Evolutionary conservation across 2,797 vertebrate genomes (phyloP), one percentile per base, ranked within the genome.

Genomic region (Tragelaphus eurycerus): DNA sequence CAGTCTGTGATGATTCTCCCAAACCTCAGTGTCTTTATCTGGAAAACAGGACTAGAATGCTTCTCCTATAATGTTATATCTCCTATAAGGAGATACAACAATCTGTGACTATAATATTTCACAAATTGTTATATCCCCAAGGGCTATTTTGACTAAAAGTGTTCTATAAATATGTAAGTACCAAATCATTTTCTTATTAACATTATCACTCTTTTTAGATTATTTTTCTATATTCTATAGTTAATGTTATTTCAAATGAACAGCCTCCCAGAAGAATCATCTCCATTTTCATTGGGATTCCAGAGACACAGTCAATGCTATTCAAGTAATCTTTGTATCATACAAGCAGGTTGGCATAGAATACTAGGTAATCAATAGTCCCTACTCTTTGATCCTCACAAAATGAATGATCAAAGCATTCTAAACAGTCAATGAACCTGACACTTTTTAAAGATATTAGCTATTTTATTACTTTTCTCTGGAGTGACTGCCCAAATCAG

Each of bases 331-430:
- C 54, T 96, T 86, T 96, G 71, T 95, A 82, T 92, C 57, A 90
- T 57, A 85, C 25, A 79, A 85, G 6, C 43, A 96, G 13, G 13
- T 64, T 48, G 29, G 7, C 46, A 90, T 85, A 95, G 60, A 96
- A 86, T 31, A 86, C 4, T 13, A 93, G 46, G 55, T 93, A 95
- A 96, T 96, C 93, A 96, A 96, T 93, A 93, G 76, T 92, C 19
- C 12, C 17, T 93, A 78, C 95, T 96, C 52, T 97, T 94, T 96
- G 55, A 96, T 97, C 84, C 82, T 91, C 48, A 96, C 87, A 94
- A 97, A 96, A 91, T 91, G 62, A 93, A 93, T 89, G 79, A 97
- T 94, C 86, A 98, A 96, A 96, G 83, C 31, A 78, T 74, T 90
- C 50, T 96, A 74, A 93, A 54, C 3, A 90, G 43, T 95, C 87